Evolutionary conservation across 2,888 invertebrate species (phyloP).

Genomic region (Dyspetes luteomarginatus): DNA sequence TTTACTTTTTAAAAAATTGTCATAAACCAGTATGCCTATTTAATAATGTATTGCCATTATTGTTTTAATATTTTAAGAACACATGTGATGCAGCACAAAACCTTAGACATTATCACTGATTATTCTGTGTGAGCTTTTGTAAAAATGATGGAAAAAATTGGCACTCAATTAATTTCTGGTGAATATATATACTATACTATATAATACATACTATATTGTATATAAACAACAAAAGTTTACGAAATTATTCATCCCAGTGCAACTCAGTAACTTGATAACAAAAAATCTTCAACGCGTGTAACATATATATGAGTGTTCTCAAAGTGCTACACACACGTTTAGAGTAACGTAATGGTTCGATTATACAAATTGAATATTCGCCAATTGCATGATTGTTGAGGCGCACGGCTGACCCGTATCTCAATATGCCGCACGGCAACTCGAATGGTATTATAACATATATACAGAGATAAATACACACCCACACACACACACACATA

Average conservation of each 20-base stretch:
- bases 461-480: slow-evolving; percentile 2
- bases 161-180: no score
- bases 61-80: no score
- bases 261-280: neutral
- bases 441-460: slow-evolving; percentile 46
- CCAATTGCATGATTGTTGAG: slow-evolving; percentile 81
- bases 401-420: slow-evolving; percentile 79
- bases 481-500: slow-evolving; percentile 5
- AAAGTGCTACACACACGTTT: slow-evolving; percentile 53
- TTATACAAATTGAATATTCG: slow-evolving; percentile 83
- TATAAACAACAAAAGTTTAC: neutral
- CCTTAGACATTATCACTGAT: no score
- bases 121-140: no score
- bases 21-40: no score
- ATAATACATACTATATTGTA: neutral
- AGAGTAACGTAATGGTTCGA: slow-evolving; percentile 75
- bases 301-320: slow-evolving; percentile 36
- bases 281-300: slow-evolving; percentile 56
- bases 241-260: neutral
- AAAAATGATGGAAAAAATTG: no score
- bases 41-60: no score
- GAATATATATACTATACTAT: no score
- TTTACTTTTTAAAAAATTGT: no score
- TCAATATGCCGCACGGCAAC: slow-evolving; percentile 58
- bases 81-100: no score